Base-by-base conservation (phyloP, 2,888 invertebrate species). In the Thereva nobilitata region DNA sequence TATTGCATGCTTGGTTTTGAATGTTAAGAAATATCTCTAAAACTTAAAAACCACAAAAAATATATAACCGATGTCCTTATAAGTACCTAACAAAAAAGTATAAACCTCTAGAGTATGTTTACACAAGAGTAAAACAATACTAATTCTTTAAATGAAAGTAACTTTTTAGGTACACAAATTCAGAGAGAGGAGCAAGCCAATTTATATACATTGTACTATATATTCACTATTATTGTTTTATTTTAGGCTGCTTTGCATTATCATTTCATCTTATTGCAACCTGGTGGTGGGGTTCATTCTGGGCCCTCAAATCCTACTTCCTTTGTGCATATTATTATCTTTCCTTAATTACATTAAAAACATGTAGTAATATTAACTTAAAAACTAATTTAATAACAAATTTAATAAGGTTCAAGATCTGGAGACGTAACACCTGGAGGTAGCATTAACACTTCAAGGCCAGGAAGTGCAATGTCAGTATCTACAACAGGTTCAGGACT, bases 391-490 rank as follows among this genome's bases (percentile, higher is more conserved):
- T 8, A 44, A 34, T 42, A 9, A 44, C 35, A 23, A 38, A 59
- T 61, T 45, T 49, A 35, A 35, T 40, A 83, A 88, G 89, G 88
- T 82, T 84, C 86, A 74, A 85, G 88, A 74, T 89, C 89, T 73
- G 90, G 91, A 73, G 90, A 90, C 77, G 87, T 87, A 73, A 91
- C 91, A 71, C 90, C 90, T 70, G 79, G 80, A 71, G 80, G 80
- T 78, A 84, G 88, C 85, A 73, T 77, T 61, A 80, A 75, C 74
- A 86, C 89, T 70, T 93, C 93, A 74, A 86, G 94, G 79, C 94
- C 94, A 71, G 90, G 90, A 80, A 93, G 93, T 83, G 92, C 94
- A 74, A 86, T 94, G 85, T 93, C 90, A 78, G 80, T 85, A 84
- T 90, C 90, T 79, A 86, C 86, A 77, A 86, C 85, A 77, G 84